Percentiles rank a stretch among this genome's conserved stretches.
Evolutionary conservation across 2,113 vertebrate species (phyloP).

Genomic region (Poeciliopsis occidentalis): DNA sequence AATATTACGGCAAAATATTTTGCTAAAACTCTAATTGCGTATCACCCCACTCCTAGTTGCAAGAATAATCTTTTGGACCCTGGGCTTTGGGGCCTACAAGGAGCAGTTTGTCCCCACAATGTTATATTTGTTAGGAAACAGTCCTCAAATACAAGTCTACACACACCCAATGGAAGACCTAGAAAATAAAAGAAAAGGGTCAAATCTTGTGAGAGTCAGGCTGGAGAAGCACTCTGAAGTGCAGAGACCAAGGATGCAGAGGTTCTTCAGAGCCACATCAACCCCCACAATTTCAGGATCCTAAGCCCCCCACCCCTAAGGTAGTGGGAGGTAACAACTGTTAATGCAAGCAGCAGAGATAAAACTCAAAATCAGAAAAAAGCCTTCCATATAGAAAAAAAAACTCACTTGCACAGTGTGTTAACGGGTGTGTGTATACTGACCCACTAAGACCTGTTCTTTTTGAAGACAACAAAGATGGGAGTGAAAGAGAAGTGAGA

Average conservation of each 20-base stretch:
- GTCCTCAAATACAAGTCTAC: too few species aligned
- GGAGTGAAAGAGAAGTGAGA: constrained; percentile 76
- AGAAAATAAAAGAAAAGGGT: too few species aligned
- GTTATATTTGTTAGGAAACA: too few species aligned
- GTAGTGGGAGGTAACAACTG: constrained; percentile 11
- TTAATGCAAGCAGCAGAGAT: constrained; percentile 18
- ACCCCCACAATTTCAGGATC: neutral
- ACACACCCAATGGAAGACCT: too few species aligned
- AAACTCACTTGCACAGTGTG: constrained; percentile 24
- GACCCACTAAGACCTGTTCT: constrained; percentile 76
- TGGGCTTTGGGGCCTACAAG: too few species aligned
- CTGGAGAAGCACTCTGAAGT: too few species aligned
- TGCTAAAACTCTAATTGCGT: too few species aligned
- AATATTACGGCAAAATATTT: too few species aligned
- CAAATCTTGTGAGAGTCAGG: too few species aligned
- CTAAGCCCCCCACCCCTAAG: neutral
- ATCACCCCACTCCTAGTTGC: too few species aligned
- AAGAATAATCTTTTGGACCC: too few species aligned
- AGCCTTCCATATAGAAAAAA: constrained; percentile 10
- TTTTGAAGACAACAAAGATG: constrained; percentile 75
- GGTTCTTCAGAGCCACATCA: neutral
- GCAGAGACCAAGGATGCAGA: neutral
- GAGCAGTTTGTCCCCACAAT: too few species aligned
- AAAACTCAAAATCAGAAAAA: constrained; percentile 1
- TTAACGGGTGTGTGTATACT: constrained; percentile 56